phyloP scores from a whole-genome alignment of 2,113 vertebrate genomes.

The Triplophysa siluroides region DNA sequence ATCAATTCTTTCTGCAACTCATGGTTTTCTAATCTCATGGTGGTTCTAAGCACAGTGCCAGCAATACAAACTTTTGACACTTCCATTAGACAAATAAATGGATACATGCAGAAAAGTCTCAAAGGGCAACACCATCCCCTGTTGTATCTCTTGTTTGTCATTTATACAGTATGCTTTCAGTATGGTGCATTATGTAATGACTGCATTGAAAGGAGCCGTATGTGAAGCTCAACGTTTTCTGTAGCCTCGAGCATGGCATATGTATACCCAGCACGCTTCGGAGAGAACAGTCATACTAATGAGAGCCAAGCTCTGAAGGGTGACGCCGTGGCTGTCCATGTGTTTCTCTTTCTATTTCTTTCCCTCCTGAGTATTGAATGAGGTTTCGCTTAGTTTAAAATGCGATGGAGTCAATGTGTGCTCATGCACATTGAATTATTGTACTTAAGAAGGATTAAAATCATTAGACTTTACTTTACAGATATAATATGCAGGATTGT shows the following conservation, averaged over 20 bases:
- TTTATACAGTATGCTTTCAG: neutral
- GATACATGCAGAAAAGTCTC: neutral
- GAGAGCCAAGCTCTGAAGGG: constrained; percentile 6
- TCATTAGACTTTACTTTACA: neutral
- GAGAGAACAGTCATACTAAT: constrained; percentile 33
- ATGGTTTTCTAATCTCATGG: neutral
- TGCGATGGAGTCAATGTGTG: neutral
- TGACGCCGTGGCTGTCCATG: neutral
- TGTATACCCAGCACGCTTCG: constrained; percentile 22
- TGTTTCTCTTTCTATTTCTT: neutral
- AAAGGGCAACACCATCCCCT: neutral
- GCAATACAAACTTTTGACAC: neutral
- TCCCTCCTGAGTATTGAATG: neutral
- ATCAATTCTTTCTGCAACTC: neutral
- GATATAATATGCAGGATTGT: neutral
- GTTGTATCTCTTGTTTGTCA: neutral
- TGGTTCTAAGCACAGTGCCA: neutral
- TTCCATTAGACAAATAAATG: constrained; percentile 22
- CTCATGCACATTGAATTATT: neutral
- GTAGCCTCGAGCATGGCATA: neutral
- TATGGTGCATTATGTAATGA: neutral
- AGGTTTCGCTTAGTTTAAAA: constrained; percentile 17
- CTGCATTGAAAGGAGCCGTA: constrained; percentile 31
- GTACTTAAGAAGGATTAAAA: neutral
- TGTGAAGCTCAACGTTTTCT: constrained; percentile 39